Base-by-base conservation (phyloP, 2,113 vertebrate genomes). In the Megalops atlanticus region DNA sequence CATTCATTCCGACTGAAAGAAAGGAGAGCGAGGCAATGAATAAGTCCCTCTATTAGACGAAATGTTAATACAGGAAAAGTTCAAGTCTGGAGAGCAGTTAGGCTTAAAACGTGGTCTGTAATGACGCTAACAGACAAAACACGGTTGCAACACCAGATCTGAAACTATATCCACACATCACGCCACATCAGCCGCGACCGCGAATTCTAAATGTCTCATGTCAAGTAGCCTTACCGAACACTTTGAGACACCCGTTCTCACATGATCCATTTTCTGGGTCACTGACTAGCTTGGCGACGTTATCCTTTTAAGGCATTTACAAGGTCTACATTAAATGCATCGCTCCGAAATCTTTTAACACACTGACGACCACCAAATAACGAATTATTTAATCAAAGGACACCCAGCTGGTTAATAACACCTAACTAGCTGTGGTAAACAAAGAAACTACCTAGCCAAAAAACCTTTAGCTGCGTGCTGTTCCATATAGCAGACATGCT, bases 101-200 rank as follows among this genome's bases (percentile, higher is more conserved):
- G n/a, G n/a, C n/a, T n/a, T n/a, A n/a, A n/a, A n/a, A n/a, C n/a
- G n/a, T n/a, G n/a, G n/a, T n/a, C n/a, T n/a, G n/a, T n/a, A n/a
- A n/a, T n/a, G n/a, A n/a, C n/a, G n/a, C n/a, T n/a, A n/a, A n/a
- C n/a, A n/a, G n/a, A n/a, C n/a, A n/a, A n/a, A n/a, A n/a, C n/a
- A n/a, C n/a, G n/a, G 18, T 58, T 58, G 52, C 52, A 4, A 64
- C 1, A 2, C 27, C 58, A 64, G 1, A 64, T n/a, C 58, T 64
- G 58, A 64, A 31, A 64, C 1, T 10, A 2, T 11, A 64, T 31
- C n/a, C 92, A 81, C 78, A 85, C 82, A 92, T 95, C 95, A 96
- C 6, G 27, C 11, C 31, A 64, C 58, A 64, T 64, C n/a, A 64
- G 18, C n/a, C 4, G 31, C 21, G 31, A 64, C 31, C 11, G 31